Base-by-base conservation (phyloP, 1,140 invertebrate species). In the Procambarus clarkii region DNA sequence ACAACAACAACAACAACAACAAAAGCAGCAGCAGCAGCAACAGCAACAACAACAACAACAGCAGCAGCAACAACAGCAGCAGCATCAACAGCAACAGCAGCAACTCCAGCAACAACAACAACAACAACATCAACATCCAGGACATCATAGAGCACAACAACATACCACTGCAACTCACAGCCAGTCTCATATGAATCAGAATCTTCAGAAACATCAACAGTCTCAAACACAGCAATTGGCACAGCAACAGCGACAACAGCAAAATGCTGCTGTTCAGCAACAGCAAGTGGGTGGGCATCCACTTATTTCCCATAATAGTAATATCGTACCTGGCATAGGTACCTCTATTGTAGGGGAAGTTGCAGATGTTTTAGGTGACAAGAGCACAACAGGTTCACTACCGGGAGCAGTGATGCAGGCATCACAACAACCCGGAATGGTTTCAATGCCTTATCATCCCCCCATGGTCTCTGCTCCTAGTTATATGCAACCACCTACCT, bases 401-500 rank as follows among this genome's bases (percentile, higher is more conserved):
- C 18, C 86, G 21, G 85, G 85, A n/a, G 46, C 71, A 50, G 77
- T 79, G n/a, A 91, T 91, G 89, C 89, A 91, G 60, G 45, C 89
- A 34, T 45, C 81, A 21, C 89, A 91, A n/a, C 89, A 91, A 54
- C 71, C 82, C 34, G 89, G 81, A n/a, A 91, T 82, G 76, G 77
- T 69, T 54, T 54, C 50, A n/a, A 80, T 91, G 60, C 77, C 88
- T 5, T 91, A 92, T 44, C 92, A 93, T 54, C 80, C 91, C 46
- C 87, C 92, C 34, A 86, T 92, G 58, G 86, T 88, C 79, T 86
- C 86, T 77, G 83, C 86, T n/a, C 64, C 92, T 71, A 81, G 82
- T 48, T 86, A 93, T 74, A 86, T 91, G 89, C 90, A 93, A 48
- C 82, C 91, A 24, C 89, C 89, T 44, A 91, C 89, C 3, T 92